Base-by-base conservation (phyloP, 1,140 invertebrate species). In the Pseudomyrmex concolor region DNA sequence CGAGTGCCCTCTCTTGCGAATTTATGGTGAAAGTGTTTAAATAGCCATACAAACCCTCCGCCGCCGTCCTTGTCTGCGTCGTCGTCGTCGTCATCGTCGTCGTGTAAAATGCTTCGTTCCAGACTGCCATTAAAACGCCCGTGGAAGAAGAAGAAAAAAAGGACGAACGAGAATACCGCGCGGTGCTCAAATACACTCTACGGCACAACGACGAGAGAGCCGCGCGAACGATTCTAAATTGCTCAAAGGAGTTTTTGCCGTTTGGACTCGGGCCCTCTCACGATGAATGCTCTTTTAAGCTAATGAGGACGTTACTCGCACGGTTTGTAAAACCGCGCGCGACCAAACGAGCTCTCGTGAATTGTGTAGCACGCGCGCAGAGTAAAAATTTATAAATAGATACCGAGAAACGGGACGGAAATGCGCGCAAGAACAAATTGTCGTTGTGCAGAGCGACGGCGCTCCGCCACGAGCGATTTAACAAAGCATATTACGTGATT, bases 1-100 rank as follows among this genome's bases (percentile, higher is more conserved):
- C 59, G 80, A 86, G 86, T 62, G 78, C 66, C 70, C 83, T 71
- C 78, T 86, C 76, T 55, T 57, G 73, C 81, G 83, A 84, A 90
- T 89, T 86, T 89, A 87, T 83, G 76, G 85, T 83, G 86, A 90
- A 90, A 90, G 85, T 89, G 83, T 89, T 90, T 90, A 89, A 90
- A 90, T 85, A 84, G 78, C 85, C 86, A 88, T 88, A 88, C 77
- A 88, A 57, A 80, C 70, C 54, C 59, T 70, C 68, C 81, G 22
- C 62, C 81, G 48, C n/a, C 72, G 25, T 55, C 50, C 51, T 86
- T 54, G 60, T 74, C 70, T 25, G 25, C 71, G 55, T 76, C 68
- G 68, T 15, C n/a, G 68, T 15, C n/a, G 72, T 63, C 25, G 43
- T 25, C 25, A 59, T 73, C 50, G 80, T 50, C 54, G 72, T 83